Percentiles rank a stretch among this genome's conserved stretches.
Evolutionary conservation across 2,797 vertebrate genomes (phyloP).

Genomic region (Channallabes apus): DNA sequence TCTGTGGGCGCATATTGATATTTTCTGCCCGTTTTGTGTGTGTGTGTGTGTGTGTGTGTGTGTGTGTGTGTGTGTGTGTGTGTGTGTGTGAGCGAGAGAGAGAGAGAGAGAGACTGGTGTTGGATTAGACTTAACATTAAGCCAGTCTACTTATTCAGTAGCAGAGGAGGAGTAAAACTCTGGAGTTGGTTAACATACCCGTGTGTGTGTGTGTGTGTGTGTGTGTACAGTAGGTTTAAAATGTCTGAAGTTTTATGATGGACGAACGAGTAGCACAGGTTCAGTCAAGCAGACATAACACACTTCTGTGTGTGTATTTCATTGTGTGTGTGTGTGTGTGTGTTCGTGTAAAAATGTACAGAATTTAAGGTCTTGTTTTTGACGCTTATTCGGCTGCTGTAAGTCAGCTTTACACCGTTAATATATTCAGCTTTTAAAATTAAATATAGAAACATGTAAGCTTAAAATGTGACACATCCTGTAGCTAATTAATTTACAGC

Average conservation of each 20-base stretch:
- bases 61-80: not conserved
- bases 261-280: not conserved
- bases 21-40: constrained; percentile 11
- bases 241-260: not conserved
- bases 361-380: not conserved
- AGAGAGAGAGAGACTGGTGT: not conserved
- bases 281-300: not conserved
- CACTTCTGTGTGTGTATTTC: not conserved
- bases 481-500: not conserved
- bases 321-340: too few species aligned
- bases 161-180: not conserved
- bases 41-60: not conserved
- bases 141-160: constrained; percentile 1
- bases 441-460: not conserved
- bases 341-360: not conserved
- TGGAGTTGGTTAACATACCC: not conserved
- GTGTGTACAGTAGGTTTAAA: not conserved
- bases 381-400: not conserved
- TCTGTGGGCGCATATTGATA: not conserved
- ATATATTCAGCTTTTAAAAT: not conserved
- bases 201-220: not conserved
- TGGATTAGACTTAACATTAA: constrained; percentile 20
- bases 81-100: too few species aligned
- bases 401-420: not conserved
- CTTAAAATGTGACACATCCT: not conserved